phyloP scores from a whole-genome alignment of 2,888 invertebrate species.

The Eupeodes luniger region DNA sequence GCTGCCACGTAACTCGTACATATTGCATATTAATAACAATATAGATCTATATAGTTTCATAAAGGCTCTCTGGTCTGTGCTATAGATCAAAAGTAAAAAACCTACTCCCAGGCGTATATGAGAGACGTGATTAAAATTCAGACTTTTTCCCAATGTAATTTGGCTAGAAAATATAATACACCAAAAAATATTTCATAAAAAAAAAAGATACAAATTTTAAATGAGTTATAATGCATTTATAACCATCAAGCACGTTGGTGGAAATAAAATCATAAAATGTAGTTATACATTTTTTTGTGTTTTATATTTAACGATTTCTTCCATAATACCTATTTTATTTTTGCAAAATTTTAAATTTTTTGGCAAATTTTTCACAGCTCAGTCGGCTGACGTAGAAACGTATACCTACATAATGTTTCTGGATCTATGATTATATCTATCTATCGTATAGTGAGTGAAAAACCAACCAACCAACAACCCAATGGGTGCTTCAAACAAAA shows the following conservation, averaged over 20 bases:
- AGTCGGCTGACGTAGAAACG: neutral
- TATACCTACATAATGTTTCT: neutral
- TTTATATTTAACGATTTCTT: neutral
- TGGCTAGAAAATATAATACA: neutral
- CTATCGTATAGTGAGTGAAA: neutral
- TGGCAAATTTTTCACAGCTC: neutral
- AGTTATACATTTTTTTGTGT: neutral
- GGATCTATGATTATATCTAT: neutral
- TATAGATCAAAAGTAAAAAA: neutral
- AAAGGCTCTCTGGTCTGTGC: neutral
- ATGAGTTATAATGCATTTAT: conserved; percentile 30
- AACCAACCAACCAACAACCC: no score
- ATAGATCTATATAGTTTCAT: neutral
- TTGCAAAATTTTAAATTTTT: neutral
- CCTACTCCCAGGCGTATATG: conserved; percentile 15
- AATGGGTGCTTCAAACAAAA: no score
- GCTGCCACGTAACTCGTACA: conserved; percentile 19
- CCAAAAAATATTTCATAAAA: neutral
- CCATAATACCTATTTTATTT: neutral
- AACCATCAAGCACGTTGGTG: conserved; percentile 3
- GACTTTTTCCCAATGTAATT: conserved; percentile 24
- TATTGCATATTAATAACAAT: neutral
- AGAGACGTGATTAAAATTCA: conserved; percentile 26
- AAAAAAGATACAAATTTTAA: conserved; percentile 22
- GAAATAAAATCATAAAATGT: conserved; percentile 12